These are phyloP conservation scores for Drosophila fulvimacula DNA, from an alignment of 2,888 invertebrate species.

Conservation along the genomic window DNA sequence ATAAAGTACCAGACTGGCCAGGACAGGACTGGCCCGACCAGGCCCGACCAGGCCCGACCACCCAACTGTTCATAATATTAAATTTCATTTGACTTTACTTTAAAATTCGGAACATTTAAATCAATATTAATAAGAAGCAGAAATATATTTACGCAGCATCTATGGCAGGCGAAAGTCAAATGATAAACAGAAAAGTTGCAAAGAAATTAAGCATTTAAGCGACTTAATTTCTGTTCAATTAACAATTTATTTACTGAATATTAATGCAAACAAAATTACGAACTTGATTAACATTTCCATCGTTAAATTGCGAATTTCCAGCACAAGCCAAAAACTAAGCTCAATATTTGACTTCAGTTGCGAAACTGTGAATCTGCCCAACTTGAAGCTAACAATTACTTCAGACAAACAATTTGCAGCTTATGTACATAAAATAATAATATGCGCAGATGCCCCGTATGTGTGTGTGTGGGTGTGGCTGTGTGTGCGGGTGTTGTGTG, in stretches of 20 bases:
- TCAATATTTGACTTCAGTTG: not conserved
- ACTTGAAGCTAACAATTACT: slow-evolving; percentile 9
- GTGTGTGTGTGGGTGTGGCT: not conserved
- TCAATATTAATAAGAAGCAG: slow-evolving; percentile 1
- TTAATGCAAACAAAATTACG: too few relatives aligned
- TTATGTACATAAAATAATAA: slow-evolving; percentile 16
- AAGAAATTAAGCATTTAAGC: not conserved
- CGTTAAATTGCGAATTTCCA: not conserved
- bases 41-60: not conserved
- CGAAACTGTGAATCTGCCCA: not conserved
- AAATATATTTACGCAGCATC: not conserved
- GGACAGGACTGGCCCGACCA: not conserved
- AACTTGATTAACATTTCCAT: not conserved
- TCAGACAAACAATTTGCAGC: slow-evolving; percentile 5
- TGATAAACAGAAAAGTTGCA: not conserved
- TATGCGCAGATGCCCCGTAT: not conserved
- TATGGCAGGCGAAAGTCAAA: not conserved
- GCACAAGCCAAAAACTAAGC: not conserved
- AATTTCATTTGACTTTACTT: slow-evolving; percentile 3
- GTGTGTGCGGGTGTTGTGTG: not conserved
- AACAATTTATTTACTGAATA: not conserved
- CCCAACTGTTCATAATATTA: not conserved
- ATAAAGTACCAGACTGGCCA: not conserved
- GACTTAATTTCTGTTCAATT: not conserved
- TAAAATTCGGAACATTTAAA: not conserved